Base-by-base conservation (phyloP, 2,113 vertebrate species). In the Aegotheles bennettii region DNA sequence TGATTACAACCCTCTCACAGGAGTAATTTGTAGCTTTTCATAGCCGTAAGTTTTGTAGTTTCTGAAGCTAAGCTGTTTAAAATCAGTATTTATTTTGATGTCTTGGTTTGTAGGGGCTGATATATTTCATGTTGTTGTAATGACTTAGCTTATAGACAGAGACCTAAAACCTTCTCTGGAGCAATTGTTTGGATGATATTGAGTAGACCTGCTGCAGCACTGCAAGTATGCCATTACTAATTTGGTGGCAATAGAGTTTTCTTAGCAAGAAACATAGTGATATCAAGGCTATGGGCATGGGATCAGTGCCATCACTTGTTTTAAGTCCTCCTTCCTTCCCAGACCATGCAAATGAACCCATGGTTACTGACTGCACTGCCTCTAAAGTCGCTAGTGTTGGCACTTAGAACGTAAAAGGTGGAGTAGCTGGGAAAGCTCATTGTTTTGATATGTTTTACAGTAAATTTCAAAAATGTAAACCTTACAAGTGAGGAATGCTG, bases 91-190 rank as follows among this genome's bases (percentile, higher is more conserved):
- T 92, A 25, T 80, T 86, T 77, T 3, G 1, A 36, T 84, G 20
- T 81, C 73, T 75, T 65, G 25, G 20, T 64, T 93, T 87, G 65
- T 82, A 74, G 60, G 12, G 26, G 7, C 14, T 69, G 40, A 14
- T 40, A 70, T 83, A 89, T 97, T 95, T 88, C n/a, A 91, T 47
- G 28, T 96, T 80, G 35, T 95, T 45, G 65, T 97, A 93, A 93
- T 95, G 94, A 89, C 59, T 91, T 87, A 48, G 57, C 60, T 97
- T 96, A 48, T 84, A 85, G 40, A 47, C 57, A 71, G 70, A 95
- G 70, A 95, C 82, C 86, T 97, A 93, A 97, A 97, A 90, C n/a
- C n/a, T 78, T 93, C 88, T 84, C 87, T 85, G 69, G 74, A 95
- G 79, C 78, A 82, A 31, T 40, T 75, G 48, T 6, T 21, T 51